These are phyloP conservation scores for Melikaiella ostensackeni DNA, from an alignment of 2,888 invertebrate genomes.

Conservation along the genomic window DNA sequence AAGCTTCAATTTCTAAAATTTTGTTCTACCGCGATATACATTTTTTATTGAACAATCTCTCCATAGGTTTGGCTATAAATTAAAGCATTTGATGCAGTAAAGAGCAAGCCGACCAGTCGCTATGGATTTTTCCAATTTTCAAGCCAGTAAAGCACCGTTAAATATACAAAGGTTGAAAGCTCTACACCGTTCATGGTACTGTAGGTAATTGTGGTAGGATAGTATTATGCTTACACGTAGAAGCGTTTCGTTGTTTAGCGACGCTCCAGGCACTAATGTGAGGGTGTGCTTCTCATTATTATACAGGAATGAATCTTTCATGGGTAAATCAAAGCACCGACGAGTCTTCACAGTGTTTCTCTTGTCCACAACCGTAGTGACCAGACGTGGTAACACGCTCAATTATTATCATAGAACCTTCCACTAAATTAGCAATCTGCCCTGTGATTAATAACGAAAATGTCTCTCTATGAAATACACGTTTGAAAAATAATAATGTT, in stretches of 20 bases:
- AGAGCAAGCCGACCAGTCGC: background rate
- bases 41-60: background rate
- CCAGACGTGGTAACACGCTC: slow-evolving; percentile 37
- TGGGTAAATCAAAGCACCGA: slow-evolving; percentile 56
- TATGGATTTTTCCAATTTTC: slow-evolving; percentile 14
- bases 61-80: background rate
- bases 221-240: slow-evolving; percentile 48
- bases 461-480: too few species aligned
- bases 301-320: slow-evolving; percentile 59
- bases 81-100: background rate
- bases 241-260: slow-evolving; percentile 47
- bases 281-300: slow-evolving; percentile 56
- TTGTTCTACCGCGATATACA: background rate
- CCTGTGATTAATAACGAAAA: background rate
- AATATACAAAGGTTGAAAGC: slow-evolving; percentile 33
- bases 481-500: background rate
- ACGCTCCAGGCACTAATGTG: slow-evolving; percentile 45
- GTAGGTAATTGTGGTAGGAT: slow-evolving; percentile 45
- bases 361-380: slow-evolving; percentile 30
- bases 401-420: slow-evolving; percentile 19
- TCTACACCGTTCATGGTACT: slow-evolving; percentile 24
- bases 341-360: slow-evolving; percentile 55
- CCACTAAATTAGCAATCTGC: background rate
- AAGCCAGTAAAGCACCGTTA: slow-evolving; percentile 1
- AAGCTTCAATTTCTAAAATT: background rate